A percentile compares a stretch with the other conserved stretches of the same genome.
These are phyloP conservation scores for Willowsia nigromaculata DNA, from an alignment of 2,888 invertebrate species.

Conservation along the genomic window DNA sequence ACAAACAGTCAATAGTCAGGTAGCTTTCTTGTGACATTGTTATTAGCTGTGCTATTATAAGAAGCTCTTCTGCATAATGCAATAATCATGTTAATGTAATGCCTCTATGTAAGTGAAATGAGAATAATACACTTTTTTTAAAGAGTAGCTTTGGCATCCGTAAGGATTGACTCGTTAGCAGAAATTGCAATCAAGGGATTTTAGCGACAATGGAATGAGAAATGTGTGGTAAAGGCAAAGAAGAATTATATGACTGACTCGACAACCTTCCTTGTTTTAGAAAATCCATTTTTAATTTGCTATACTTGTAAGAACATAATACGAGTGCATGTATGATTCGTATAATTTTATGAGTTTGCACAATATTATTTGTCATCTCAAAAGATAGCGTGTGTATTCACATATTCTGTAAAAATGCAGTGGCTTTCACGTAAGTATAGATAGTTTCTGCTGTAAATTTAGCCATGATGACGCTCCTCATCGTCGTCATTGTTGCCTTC, in stretches of 20 bases:
- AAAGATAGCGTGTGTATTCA: neutral
- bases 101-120: no score
- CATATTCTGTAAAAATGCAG: neutral
- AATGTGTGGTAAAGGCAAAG: neutral
- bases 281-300: neutral
- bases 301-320: neutral
- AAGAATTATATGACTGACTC: neutral
- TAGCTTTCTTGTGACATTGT: neutral
- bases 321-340: neutral
- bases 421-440: no score
- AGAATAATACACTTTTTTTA: no score
- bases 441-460: no score
- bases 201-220: neutral
- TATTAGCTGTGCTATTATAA: neutral
- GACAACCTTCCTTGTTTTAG: neutral
- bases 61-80: neutral
- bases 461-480: neutral
- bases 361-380: neutral
- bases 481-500: neutral
- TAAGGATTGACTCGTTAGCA: neutral
- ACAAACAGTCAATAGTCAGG: neutral
- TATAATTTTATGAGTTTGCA: no score
- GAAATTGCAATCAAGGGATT: neutral
- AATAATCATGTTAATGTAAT: slow-evolving; percentile 32
- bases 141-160: no score